phyloP scores from a whole-genome alignment of 2,797 vertebrate genomes.

The Epinephelus malabaricus region DNA sequence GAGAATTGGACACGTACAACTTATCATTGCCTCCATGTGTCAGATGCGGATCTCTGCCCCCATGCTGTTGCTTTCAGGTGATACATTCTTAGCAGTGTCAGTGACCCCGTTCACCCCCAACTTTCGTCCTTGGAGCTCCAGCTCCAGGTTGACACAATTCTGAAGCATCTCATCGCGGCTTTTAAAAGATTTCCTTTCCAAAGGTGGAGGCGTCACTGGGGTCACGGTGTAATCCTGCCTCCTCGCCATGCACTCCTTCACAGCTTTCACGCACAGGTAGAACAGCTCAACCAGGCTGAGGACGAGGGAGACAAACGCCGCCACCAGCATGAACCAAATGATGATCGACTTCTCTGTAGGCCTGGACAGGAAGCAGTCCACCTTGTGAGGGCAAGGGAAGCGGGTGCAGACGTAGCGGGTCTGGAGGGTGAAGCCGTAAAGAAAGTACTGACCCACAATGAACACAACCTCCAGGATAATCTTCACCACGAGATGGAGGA shows the following conservation, averaged over 20 bases:
- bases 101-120: conserved; percentile 38
- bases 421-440: conserved; percentile 93
- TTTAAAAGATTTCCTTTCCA: conserved; percentile 69
- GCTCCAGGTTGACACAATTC: conserved; percentile 81
- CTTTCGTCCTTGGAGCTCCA: conserved; percentile 77
- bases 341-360: conserved; percentile 96
- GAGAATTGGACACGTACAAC: background rate
- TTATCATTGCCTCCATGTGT: conserved; percentile 13
- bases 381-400: conserved; percentile 91
- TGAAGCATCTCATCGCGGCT: conserved; percentile 70
- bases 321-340: conserved; percentile 97
- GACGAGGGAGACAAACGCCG: conserved; percentile 90
- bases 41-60: conserved; percentile 85
- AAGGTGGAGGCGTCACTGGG: conserved; percentile 74
- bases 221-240: conserved; percentile 85
- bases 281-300: conserved; percentile 90
- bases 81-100: conserved; percentile 45
- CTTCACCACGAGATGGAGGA: conserved; percentile 91
- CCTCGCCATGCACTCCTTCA: conserved; percentile 85
- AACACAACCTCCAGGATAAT: conserved; percentile 91
- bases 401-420: conserved; percentile 87
- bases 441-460: conserved; percentile 93
- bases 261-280: conserved; percentile 86
- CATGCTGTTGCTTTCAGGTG: conserved; percentile 71
- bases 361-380: conserved; percentile 96